phyloP scores from a whole-genome alignment of 30 jellyfish, hydroid and myxozoan species.

The Aurelia sp. region DNA sequence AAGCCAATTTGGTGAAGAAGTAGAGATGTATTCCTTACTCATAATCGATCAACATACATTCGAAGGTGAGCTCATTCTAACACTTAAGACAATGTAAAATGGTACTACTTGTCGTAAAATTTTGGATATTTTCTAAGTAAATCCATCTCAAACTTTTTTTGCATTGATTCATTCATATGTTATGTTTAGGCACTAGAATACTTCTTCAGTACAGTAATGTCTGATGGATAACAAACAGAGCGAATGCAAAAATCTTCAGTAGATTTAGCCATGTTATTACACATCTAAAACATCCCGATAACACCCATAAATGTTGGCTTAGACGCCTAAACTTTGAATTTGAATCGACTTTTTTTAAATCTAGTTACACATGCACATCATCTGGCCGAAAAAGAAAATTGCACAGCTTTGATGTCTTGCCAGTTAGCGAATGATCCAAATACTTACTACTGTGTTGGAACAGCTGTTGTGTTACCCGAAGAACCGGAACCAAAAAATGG shows the following conservation, averaged over 20 bases:
- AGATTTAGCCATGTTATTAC: no score
- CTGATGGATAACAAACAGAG: no score
- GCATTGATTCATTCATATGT: no score
- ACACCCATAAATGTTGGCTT: no score
- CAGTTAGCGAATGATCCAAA: conserved; percentile 78
- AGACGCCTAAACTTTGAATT: no score
- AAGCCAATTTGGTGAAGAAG: conserved; percentile 75
- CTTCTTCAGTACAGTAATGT: no score
- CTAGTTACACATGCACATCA: conserved; percentile 88
- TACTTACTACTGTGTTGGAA: conserved; percentile 94
- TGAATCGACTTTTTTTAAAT: background rate
- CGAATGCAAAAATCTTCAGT: no score
- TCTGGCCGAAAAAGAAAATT: conserved; percentile 81
- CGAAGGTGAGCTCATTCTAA: conserved; percentile 72
- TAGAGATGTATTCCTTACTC: conserved; percentile 82
- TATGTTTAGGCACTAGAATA: no score
- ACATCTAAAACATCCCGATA: no score
- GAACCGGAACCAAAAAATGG: conserved; percentile 97
- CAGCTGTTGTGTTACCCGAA: conserved; percentile 82
- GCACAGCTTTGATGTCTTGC: conserved; percentile 89
- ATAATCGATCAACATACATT: conserved; percentile 94
- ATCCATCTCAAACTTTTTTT: no score
- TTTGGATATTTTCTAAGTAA: no score
- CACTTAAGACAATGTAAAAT: background rate
- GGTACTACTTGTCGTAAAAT: no score